These are phyloP conservation scores for Saguinus midas DNA, from an alignment of 2,113 vertebrate species.

Conservation along the genomic window DNA sequence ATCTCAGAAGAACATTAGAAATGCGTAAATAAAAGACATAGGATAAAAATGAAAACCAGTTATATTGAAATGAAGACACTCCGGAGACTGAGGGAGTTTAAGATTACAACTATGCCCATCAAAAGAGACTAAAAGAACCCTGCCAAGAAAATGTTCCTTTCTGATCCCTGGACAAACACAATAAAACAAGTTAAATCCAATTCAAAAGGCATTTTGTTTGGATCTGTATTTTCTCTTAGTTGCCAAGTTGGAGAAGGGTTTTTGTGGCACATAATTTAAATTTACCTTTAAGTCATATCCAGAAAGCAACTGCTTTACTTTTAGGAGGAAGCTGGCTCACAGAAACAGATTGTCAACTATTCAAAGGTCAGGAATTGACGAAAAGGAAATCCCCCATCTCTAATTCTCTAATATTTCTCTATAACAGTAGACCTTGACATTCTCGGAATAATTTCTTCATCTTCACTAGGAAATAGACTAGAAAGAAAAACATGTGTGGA, in stretches of 20 bases:
- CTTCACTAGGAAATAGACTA: not conserved
- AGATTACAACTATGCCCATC: not conserved
- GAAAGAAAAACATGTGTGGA: not conserved
- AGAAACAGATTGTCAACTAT: slow-evolving; percentile 26
- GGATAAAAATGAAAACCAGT: not conserved
- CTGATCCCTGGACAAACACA: slow-evolving; percentile 16
- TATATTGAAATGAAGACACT: not conserved
- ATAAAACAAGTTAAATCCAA: slow-evolving; percentile 23
- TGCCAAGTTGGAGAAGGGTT: not conserved
- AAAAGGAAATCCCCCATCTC: not conserved
- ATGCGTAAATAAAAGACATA: slow-evolving; percentile 8
- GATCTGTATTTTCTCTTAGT: not conserved
- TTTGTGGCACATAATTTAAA: slow-evolving; percentile 15
- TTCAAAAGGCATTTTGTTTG: not conserved
- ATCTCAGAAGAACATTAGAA: slow-evolving; percentile 19
- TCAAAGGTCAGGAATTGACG: not conserved
- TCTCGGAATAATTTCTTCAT: not conserved
- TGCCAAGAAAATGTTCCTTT: not conserved
- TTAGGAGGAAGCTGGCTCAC: not conserved
- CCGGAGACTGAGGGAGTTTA: not conserved
- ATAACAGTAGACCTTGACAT: not conserved
- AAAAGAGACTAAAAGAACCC: slow-evolving; percentile 12
- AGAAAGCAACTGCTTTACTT: not conserved
- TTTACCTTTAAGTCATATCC: not conserved
- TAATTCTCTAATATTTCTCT: not conserved